Evolutionary conservation across 2,888 invertebrate genomes (phyloP), one percentile per base, ranked within the genome.

Genomic region (Drepana falcataria): DNA sequence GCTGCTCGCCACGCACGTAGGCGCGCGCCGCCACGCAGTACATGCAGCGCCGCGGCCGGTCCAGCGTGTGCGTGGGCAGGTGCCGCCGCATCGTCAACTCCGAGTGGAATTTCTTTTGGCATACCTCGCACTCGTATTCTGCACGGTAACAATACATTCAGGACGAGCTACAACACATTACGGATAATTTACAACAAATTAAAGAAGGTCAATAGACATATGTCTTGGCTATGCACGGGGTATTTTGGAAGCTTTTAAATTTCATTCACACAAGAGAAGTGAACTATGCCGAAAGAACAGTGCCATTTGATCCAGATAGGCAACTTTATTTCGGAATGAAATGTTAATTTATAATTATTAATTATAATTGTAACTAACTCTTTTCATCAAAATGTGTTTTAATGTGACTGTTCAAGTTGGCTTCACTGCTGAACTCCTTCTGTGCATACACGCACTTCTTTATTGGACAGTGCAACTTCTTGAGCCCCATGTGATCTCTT

Each of bases 1-100:
- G 91, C 79, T 95, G 95, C 83, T 95, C 95, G 72, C 95, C 95
- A 61, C 96, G 93, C 65, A 95, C 95, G 83, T 96, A 96, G 2
- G 95, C 95, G 55, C 95, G 93, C 75, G 88, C 83, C 63, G 77
- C 65, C 73, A 87, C 84, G 83, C 96, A 96, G 81, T 95, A 95
- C 75, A 95, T 94, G 78, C 96, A 96, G 62, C 94, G 94, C 52
- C 95, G 94, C 53, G 96, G 95, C 53, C 93, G 93, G 79, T 96
- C 95, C 82, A 94, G 92, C 64, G 93, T 92, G 80, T 96, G 96
- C 55, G 95, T 95, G 62, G 93, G 82, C 76, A 94, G 84, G 81
- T 96, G 96, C 33, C 94, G 93, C 64, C 94, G 94, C 70, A 95
- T 84, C 55, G 95, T 94, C 35, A 94, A 91, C 73, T 94, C 94